Conservation (phyloP, 2,797 vertebrate genomes). For the Sardinella longiceps region DNA sequence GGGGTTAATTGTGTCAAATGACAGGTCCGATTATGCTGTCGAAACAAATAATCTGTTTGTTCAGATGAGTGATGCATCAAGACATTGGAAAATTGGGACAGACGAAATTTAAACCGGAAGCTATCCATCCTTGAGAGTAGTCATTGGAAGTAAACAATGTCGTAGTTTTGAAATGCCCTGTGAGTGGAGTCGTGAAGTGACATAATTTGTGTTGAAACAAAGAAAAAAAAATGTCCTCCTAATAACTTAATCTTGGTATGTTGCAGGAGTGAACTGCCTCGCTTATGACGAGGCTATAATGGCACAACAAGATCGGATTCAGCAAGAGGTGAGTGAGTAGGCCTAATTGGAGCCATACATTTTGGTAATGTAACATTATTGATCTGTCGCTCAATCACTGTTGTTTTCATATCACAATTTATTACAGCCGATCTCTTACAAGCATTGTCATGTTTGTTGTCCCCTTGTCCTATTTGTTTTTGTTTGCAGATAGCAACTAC, state of each 20-base stretch:
- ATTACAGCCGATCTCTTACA: no score
- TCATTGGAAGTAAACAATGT: not conserved
- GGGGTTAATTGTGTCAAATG: not conserved
- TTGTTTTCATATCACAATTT: not conserved
- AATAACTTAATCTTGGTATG: not conserved
- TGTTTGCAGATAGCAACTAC: conserved; percentile 87
- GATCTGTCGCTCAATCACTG: not conserved
- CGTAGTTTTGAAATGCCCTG: no score
- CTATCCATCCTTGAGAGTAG: not conserved
- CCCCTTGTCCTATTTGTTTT: not conserved
- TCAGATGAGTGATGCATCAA: not conserved
- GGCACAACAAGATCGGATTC: conserved; percentile 94
- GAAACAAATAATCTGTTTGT: not conserved
- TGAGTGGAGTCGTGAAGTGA: no score
- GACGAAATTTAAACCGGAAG: not conserved
- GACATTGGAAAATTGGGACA: not conserved
- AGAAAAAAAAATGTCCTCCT: conserved; percentile 16
- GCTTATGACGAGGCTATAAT: conserved; percentile 95
- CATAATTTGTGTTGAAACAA: not conserved
- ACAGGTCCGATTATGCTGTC: not conserved
- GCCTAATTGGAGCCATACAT: no score
- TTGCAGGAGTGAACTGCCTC: conserved; percentile 87
- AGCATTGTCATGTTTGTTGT: not conserved
- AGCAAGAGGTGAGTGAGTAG: conserved; percentile 83
- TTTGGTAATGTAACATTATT: not conserved